Evolutionary conservation across 2,888 invertebrate species (phyloP), one percentile per base, ranked within the genome.

Genomic region (Tricholauxania praeusta): DNA sequence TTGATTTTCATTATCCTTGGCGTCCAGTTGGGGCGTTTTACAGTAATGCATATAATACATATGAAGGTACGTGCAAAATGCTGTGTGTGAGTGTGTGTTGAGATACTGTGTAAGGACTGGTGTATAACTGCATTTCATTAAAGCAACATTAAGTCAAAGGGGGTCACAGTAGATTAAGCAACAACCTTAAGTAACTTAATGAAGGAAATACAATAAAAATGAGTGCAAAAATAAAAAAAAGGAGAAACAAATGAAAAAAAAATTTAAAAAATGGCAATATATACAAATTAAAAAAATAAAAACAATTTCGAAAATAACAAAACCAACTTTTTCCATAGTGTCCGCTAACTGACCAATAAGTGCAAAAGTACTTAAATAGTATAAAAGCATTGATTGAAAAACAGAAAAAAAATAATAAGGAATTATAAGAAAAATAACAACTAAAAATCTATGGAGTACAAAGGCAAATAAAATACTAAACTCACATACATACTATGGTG

Each of bases 1-100:
- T 78, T 79, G 77, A 79, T 79, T 77, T 77, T 78, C 78, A 79
- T 79, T 78, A 77, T 76, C 60, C 28, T 67, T 69, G 71, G 72
- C 55, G 55, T 70, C 28, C 72, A 52, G 22, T 19, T 22, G 49
- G 39, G 39, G n/a, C 48, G 47, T 39, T 39, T 39, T 39, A 10
- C 39, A 39, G 39, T 39, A 39, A 39, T 39, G 39, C 39, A 39
- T 39, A 39, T 10, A 39, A 28, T 28, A 28, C 28, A 28, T 28
- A 28, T 28, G 28, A 28, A 28, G 28, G 28, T 28, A 28, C 28
- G 17, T 47, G 22, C 14, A n/a, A 39, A 4, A 47, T 12, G 47
- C 7, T 47, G 47, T 32, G 19, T 67, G 22, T 49, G 0, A 19
- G 48, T 48, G 48, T 48, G 12, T 64, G 49, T 64, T 49, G 19